These are phyloP conservation scores for Strigamia crassipes DNA, from an alignment of 2,888 invertebrate genomes.

Conservation along the genomic window DNA sequence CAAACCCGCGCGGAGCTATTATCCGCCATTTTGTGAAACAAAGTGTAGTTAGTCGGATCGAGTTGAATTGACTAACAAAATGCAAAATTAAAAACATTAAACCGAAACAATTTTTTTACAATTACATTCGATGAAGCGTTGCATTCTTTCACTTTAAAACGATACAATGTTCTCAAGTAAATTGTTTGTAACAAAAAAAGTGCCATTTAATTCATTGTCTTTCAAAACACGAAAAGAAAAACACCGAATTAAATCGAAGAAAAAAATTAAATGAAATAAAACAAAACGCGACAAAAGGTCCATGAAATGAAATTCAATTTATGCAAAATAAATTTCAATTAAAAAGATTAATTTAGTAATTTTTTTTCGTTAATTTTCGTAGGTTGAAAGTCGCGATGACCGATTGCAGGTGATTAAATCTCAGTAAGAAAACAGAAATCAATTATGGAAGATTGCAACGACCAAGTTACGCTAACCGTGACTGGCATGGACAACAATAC, in stretches of 20 bases:
- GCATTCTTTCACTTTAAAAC: background rate
- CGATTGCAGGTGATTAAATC: background rate
- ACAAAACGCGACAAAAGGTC: background rate
- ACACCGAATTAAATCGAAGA: background rate
- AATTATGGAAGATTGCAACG: background rate
- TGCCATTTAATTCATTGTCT: background rate
- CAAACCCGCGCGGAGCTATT: conserved; percentile 46
- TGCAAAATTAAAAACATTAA: background rate
- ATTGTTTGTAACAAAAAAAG: background rate
- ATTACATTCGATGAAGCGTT: background rate
- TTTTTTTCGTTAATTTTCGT: background rate
- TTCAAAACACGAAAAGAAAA: background rate
- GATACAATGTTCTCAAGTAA: background rate
- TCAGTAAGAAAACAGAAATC: background rate
- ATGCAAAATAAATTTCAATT: background rate
- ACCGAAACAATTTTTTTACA: background rate
- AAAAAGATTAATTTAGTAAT: background rate
- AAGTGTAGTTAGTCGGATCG: background rate
- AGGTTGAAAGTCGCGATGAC: background rate
- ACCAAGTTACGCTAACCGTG: conserved; percentile 5
- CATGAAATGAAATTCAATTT: background rate
- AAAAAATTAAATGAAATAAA: background rate
- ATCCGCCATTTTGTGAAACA: conserved; percentile 44
- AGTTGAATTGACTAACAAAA: background rate
- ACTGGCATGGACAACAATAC: background rate